Base-by-base conservation (phyloP, 2,888 invertebrate species). In the Hemicrepidius hirtus region DNA sequence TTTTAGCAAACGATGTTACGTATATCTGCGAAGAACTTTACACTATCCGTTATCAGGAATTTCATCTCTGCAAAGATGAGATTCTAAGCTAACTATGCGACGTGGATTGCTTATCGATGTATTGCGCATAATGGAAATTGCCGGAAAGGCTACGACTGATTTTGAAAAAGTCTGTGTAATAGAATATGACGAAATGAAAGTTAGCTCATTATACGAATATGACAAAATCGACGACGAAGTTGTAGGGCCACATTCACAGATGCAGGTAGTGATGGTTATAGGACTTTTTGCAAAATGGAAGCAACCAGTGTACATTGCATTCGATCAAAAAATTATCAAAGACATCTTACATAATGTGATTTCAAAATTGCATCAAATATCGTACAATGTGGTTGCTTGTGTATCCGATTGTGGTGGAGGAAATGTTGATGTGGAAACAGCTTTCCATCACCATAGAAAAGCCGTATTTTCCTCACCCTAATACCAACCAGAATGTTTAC, bases 261-360 rank as follows among this genome's bases (percentile, higher is more conserved):
- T 80, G 78, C 82, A 78, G 73, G 78, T 77, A 9, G 72, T 79
- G 4, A 77, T 81, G 74, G 77, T 70, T 28, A 62, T 79, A 44
- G 80, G 80, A 24, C 49, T 80, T 10, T 76, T 76, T 62, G 74
- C 44, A 2, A 71, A 77, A 16, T 81, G 79, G 79, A 79, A 81
- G 55, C 80, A 81, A 63, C 79, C 78, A 18, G 66, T 80, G 13
- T 81, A 74, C 63, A 63, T 77, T 7, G 74, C 68, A 10, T 83
- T 84, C 74, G 83, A 82, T 70, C 55, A 76, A 69, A 82, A 79
- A 71, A 80, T 83, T 57, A 82, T 81, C 21, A 65, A 75, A 66
- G 57, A 77, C 9, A 67, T 82, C 68, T 67, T 79, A 21, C 12
- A 62, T 5, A 24, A 72, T n/a, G 46, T 80, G 5, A 78, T 81